Percentiles rank a stretch among this genome's conserved stretches.
Conservation (phyloP, 2,888 invertebrate species). For the Chrysomela aeneicollis region DNA sequence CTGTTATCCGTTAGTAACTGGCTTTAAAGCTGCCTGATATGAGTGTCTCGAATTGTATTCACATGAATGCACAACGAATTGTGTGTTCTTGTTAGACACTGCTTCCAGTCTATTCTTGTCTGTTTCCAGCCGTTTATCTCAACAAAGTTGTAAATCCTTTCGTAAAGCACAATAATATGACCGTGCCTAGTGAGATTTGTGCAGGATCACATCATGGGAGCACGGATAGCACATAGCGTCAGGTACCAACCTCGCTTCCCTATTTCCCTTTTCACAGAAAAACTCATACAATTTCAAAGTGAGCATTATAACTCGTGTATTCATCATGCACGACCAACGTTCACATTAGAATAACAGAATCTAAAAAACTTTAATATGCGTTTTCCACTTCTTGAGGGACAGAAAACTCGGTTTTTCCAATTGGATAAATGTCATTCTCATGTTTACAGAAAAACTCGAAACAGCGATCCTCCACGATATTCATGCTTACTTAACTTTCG, state of each 20-base stretch:
- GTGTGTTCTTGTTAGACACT: slow-evolving; percentile 42
- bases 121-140: slow-evolving; percentile 45
- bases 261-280: neutral
- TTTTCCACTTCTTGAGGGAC: neutral
- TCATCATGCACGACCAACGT: neutral
- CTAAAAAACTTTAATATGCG: neutral
- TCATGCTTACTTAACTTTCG: neutral
- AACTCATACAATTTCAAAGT: neutral
- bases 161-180: slow-evolving; percentile 43
- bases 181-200: slow-evolving; percentile 42
- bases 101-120: slow-evolving; percentile 43
- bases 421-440: neutral
- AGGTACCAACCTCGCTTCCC: neutral
- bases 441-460: neutral
- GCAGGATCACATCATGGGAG: slow-evolving; percentile 33
- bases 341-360: neutral
- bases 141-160: slow-evolving; percentile 43
- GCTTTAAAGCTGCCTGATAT: slow-evolving; percentile 20
- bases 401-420: neutral
- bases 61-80: slow-evolving; percentile 39
- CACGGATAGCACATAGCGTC: neutral
- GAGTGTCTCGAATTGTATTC: slow-evolving; percentile 41
- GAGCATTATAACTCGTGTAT: neutral
- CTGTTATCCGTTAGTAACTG: slow-evolving; percentile 20
- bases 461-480: neutral